phyloP scores from a whole-genome alignment of 2,888 invertebrate genomes.

The Nomada flava region DNA sequence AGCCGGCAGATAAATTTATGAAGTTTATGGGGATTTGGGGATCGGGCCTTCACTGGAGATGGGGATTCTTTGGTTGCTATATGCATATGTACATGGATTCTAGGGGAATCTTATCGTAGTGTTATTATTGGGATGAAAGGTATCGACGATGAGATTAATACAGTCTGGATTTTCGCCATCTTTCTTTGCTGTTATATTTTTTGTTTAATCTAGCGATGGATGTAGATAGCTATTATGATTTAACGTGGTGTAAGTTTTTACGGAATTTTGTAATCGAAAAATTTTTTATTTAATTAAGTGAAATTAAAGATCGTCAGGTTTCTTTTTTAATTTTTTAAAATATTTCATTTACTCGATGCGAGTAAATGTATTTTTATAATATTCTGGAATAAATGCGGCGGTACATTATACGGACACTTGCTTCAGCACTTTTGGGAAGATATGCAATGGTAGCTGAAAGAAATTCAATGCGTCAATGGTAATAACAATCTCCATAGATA shows the following conservation, averaged over 20 bases:
- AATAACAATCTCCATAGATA: conserved; percentile 10
- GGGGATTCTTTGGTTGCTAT: conserved; percentile 20
- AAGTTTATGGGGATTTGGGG: conserved; percentile 72
- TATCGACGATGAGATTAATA: conserved; percentile 25
- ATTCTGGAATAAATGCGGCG: no score
- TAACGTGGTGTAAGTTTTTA: no score
- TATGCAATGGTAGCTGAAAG: neutral
- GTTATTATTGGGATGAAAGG: neutral
- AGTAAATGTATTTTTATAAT: no score
- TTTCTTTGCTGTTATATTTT: neutral
- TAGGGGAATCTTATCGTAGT: no score
- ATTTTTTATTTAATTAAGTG: no score
- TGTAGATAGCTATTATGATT: no score
- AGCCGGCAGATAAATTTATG: conserved; percentile 75
- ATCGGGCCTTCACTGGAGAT: neutral
- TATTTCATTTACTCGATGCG: no score
- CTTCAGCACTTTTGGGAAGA: neutral
- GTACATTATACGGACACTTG: neutral
- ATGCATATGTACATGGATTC: no score
- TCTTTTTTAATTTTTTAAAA: no score
- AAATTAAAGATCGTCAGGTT: no score
- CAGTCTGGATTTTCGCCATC: conserved; percentile 30
- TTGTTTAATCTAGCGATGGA: neutral
- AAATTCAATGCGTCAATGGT: neutral
- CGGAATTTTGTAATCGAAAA: no score